Conservation (phyloP, 2,797 vertebrate species). For the Petrocephalus sullivani region DNA sequence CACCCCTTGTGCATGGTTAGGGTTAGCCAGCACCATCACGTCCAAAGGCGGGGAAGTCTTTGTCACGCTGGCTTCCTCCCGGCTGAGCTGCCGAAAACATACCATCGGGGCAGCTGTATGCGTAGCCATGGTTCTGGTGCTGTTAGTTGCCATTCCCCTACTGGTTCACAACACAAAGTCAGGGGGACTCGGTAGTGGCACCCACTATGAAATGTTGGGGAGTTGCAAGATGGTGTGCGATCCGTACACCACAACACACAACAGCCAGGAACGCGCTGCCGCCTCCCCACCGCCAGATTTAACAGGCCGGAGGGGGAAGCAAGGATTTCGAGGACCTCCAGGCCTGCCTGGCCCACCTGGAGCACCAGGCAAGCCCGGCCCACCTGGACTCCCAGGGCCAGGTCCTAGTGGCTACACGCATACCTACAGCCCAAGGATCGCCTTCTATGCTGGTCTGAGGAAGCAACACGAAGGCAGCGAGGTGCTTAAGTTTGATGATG, state of each 20-base stretch:
- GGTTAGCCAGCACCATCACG: conserved; percentile 78
- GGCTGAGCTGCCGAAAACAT: conserved; percentile 83
- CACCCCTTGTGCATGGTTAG: conserved; percentile 20
- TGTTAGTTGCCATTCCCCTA: conserved; percentile 90
- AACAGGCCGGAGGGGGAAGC: conserved; percentile 73
- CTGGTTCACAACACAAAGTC: conserved; percentile 89
- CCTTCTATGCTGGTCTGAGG: conserved; percentile 77
- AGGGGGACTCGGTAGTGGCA: conserved; percentile 68
- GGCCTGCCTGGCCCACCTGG: conserved; percentile 73
- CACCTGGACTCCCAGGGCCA: conserved; percentile 68
- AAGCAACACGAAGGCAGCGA: conserved; percentile 78
- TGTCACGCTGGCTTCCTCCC: conserved; percentile 88
- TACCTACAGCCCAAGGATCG: conserved; percentile 75
- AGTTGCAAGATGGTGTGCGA: conserved; percentile 84
- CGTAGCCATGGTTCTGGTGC: conserved; percentile 91
- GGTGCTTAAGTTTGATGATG: conserved; percentile 78
- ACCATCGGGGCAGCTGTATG: conserved; percentile 88
- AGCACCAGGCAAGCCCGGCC: conserved; percentile 70
- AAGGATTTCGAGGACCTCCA: conserved; percentile 73
- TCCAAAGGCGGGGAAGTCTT: conserved; percentile 90
- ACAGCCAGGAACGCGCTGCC: conserved; percentile 55
- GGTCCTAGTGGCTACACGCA: conserved; percentile 70
- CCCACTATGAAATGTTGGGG: conserved; percentile 86
- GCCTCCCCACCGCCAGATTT: conserved; percentile 71
- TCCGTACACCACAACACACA: conserved; percentile 63